Conservation (phyloP, 1,140 invertebrate species). For the Tetramorium simillimum region DNA sequence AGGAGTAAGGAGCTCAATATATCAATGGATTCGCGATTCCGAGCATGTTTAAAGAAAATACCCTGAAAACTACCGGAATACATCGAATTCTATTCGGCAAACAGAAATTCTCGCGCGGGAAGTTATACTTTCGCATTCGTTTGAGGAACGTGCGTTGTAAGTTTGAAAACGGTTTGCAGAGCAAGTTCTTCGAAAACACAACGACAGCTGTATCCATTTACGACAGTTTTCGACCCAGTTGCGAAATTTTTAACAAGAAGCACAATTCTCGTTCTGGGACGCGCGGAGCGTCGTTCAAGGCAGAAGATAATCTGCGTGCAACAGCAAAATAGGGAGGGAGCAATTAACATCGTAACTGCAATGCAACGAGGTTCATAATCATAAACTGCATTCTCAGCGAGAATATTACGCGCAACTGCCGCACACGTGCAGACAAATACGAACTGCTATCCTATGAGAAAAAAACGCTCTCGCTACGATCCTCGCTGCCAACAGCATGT, state of each 20-base stretch:
- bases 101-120: not conserved
- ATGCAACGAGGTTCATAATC: not conserved
- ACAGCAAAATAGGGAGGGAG: not conserved
- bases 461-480: not conserved
- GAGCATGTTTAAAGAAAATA: not conserved
- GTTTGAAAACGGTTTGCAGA: not conserved
- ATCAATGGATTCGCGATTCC: not conserved
- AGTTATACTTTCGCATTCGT: not conserved
- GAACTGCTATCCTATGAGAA: not conserved
- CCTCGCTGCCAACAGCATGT: not conserved
- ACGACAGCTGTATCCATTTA: not conserved
- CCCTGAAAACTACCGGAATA: not conserved
- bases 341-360: constrained; percentile 27
- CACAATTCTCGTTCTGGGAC: not conserved
- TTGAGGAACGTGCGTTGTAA: not conserved
- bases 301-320: not conserved
- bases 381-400: constrained; percentile 25
- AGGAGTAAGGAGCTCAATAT: not conserved
- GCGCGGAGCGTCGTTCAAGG: not conserved
- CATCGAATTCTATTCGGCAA: not conserved
- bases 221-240: not conserved
- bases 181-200: not conserved
- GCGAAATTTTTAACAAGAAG: not conserved
- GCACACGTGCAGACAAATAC: not conserved
- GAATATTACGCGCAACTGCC: constrained; percentile 21